Evolutionary conservation across 2,888 invertebrate genomes (phyloP).

Genomic region (Eudemis profundana): DNA sequence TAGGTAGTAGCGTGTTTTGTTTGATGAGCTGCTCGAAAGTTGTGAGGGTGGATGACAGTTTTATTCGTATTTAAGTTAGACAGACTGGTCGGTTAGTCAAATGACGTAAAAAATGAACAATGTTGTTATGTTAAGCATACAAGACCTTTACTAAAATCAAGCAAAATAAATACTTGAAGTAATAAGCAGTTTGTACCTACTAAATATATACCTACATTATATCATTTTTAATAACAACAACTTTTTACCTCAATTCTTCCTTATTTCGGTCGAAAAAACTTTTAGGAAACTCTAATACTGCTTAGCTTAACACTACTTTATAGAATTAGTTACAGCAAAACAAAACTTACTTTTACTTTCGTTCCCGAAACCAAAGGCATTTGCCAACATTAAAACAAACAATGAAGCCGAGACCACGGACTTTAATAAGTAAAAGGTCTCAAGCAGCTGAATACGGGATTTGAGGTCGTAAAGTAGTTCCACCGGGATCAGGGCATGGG

Average conservation of each 20-base stretch:
- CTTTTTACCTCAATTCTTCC: too few relatives aligned
- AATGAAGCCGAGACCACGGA: slow-evolving; percentile 22
- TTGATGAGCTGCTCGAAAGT: not conserved
- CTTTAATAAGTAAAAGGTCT: slow-evolving; percentile 46
- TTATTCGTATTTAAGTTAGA: slow-evolving; percentile 16
- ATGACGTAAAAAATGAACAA: not conserved
- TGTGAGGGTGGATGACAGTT: slow-evolving; percentile 27
- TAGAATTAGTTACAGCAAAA: not conserved
- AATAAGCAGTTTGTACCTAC: not conserved
- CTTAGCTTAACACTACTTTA: not conserved
- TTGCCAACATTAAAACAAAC: slow-evolving; percentile 23
- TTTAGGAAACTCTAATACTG: not conserved
- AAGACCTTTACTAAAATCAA: too few relatives aligned
- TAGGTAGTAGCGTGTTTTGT: not conserved
- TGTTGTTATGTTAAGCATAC: not conserved
- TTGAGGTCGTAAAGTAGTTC: slow-evolving; percentile 75
- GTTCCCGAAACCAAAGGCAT: not conserved
- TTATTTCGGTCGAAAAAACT: not conserved
- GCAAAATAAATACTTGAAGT: too few relatives aligned
- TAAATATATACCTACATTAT: too few relatives aligned
- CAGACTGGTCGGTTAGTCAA: slow-evolving; percentile 1
- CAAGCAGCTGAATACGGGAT: slow-evolving; percentile 62
- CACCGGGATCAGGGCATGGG: slow-evolving; percentile 61
- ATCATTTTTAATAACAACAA: too few relatives aligned
- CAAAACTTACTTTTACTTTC: not conserved